A percentile compares a stretch with the other conserved stretches of the same genome.
Conservation (phyloP, 2,113 vertebrate genomes). For the Pachypanchax playfairii region DNA sequence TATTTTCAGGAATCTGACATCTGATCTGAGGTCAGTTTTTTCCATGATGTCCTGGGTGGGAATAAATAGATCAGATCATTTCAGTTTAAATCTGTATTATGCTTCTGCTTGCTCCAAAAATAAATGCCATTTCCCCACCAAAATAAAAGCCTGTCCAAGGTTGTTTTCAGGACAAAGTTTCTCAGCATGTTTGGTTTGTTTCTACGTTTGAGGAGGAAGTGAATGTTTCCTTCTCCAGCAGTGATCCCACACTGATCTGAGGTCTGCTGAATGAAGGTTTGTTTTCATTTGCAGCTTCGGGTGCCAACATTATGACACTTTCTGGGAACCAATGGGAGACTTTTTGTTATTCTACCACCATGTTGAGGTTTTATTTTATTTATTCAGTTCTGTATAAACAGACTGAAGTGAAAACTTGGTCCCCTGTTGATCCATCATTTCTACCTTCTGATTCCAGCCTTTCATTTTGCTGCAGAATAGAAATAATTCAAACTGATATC, state of each 20-base stretch:
- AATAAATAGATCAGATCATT: neutral
- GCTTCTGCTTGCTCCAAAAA: neutral
- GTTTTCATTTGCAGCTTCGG: conserved; percentile 1
- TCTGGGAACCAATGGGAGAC: conserved; percentile 15
- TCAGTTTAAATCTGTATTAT: neutral
- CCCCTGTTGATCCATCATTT: neutral
- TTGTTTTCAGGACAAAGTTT: too few relatives aligned
- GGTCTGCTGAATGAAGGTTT: conserved; percentile 26
- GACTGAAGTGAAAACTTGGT: neutral
- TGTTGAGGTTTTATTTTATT: conserved; percentile 3
- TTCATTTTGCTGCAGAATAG: neutral
- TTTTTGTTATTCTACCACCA: neutral
- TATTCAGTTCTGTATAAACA: conserved; percentile 2
- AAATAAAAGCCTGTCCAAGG: neutral
- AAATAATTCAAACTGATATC: too few relatives aligned
- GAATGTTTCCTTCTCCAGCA: conserved; percentile 9
- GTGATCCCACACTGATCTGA: conserved; percentile 6
- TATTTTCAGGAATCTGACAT: neutral
- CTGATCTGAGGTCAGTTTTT: neutral
- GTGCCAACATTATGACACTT: conserved; percentile 35
- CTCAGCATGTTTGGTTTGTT: neutral
- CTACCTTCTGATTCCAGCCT: neutral
- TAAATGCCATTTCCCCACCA: neutral
- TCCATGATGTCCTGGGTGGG: too few relatives aligned
- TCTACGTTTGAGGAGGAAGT: neutral